phyloP scores from a whole-genome alignment of 2,113 vertebrate genomes.

The Coracopsis vasa region DNA sequence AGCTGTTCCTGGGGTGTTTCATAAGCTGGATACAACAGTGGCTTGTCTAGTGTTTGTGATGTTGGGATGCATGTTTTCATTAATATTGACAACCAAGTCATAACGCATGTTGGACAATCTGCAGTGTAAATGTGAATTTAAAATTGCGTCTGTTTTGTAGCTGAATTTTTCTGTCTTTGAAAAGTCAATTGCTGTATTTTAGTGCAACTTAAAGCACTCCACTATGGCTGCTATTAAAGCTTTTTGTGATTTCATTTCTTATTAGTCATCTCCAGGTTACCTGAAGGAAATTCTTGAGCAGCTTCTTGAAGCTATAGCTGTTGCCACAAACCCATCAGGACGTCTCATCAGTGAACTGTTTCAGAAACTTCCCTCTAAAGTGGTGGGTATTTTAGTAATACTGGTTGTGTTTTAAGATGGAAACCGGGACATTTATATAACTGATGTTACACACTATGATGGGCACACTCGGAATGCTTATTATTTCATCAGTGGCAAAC shows the following conservation, averaged over 20 bases:
- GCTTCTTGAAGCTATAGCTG: slow-evolving; percentile 90
- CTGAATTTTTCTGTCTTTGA: not conserved
- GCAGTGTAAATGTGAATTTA: not conserved
- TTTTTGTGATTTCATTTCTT: not conserved
- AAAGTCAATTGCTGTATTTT: not conserved
- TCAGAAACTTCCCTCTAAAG: slow-evolving; percentile 98
- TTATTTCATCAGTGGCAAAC: not conserved
- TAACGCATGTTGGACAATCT: not conserved
- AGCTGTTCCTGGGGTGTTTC: not conserved
- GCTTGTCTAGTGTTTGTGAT: not conserved
- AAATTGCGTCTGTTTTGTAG: not conserved
- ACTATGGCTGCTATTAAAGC: not conserved
- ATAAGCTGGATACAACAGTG: not conserved
- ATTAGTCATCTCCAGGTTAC: slow-evolving; percentile 82
- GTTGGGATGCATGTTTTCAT: not conserved
- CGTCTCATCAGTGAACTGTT: slow-evolving; percentile 95
- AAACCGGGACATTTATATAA: not conserved
- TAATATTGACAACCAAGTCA: not conserved
- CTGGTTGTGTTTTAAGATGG: not conserved
- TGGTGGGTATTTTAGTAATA: slow-evolving; percentile 76
- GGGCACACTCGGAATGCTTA: not conserved
- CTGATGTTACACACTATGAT: not conserved
- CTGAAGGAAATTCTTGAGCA: slow-evolving; percentile 93
- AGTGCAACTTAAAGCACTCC: not conserved
- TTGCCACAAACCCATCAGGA: slow-evolving; percentile 89